Evolutionary conservation across 1,140 invertebrate genomes (phyloP).

Genomic region (Trypoxylus dichotomus): DNA sequence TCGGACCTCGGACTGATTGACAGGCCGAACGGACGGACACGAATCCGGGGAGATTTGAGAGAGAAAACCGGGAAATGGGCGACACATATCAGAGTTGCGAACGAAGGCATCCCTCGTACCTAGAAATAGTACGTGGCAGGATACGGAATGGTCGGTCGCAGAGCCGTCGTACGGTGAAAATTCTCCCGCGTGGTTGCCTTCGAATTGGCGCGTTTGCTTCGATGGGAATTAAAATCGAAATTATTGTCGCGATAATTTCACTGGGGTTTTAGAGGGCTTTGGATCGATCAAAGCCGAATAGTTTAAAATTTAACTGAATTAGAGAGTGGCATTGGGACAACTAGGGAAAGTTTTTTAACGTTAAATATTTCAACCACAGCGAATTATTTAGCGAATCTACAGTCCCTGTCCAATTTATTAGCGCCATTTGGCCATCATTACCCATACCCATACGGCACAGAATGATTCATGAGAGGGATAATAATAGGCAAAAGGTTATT

Average conservation of each 20-base stretch:
- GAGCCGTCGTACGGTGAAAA: background rate
- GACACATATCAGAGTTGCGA: background rate
- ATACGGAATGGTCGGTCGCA: background rate
- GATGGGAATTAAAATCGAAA: background rate
- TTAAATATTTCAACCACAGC: no score
- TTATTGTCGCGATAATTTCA: background rate
- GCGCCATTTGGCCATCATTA: no score
- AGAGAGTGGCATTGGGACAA: no score
- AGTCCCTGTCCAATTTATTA: no score
- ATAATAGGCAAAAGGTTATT: no score
- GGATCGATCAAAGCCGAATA: no score
- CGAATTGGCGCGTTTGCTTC: background rate
- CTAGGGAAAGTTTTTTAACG: no score
- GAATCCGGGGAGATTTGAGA: slow-evolving; percentile 5
- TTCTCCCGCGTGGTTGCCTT: background rate
- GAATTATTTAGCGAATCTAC: no score
- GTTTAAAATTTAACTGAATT: no score
- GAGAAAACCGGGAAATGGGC: background rate
- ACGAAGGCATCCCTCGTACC: background rate
- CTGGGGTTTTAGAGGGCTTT: background rate
- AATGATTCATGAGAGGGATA: no score
- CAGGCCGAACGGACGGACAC: background rate
- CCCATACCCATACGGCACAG: no score
- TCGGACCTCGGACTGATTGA: slow-evolving; percentile 5
- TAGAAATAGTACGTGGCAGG: background rate